Conservation (phyloP, 2,888 invertebrate species). For the Acrocyrtus sp. region DNA sequence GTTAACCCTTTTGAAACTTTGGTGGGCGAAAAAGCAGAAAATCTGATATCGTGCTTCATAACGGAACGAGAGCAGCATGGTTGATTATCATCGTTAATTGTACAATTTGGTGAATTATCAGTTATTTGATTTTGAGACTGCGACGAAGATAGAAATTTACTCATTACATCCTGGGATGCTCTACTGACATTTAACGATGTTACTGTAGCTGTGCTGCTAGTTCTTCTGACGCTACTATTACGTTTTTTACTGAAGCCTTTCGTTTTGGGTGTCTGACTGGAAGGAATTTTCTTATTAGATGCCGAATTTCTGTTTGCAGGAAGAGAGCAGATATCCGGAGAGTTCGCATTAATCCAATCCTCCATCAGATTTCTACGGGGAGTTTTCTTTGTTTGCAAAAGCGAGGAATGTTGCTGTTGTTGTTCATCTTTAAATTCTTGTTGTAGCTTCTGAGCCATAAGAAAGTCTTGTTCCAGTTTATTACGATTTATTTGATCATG, state of each 20-base stretch:
- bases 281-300: not conserved
- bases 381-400: not conserved
- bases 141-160: slow-evolving; percentile 24
- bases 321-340: slow-evolving; percentile 3
- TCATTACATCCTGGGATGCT: slow-evolving; percentile 36
- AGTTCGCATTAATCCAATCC: slow-evolving; percentile 1
- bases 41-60: slow-evolving; percentile 18
- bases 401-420: not conserved
- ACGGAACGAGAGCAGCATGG: slow-evolving; percentile 21
- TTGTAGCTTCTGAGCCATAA: slow-evolving; percentile 38
- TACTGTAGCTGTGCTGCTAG: not conserved
- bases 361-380: slow-evolving; percentile 25
- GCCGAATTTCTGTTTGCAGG: no score
- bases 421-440: slow-evolving; percentile 43
- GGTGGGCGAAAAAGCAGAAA: slow-evolving; percentile 38
- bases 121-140: slow-evolving; percentile 15
- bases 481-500: not conserved
- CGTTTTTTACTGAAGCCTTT: not conserved
- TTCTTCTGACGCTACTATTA: not conserved
- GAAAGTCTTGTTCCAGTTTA: slow-evolving; percentile 20
- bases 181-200: slow-evolving; percentile 13
- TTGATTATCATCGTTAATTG: not conserved
- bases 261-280: not conserved
- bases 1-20: not conserved
- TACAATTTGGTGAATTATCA: not conserved